A percentile compares a stretch with the other conserved stretches of the same genome.
phyloP scores from a whole-genome alignment of 2,113 vertebrate genomes.

The Stigmatopora nigra region DNA sequence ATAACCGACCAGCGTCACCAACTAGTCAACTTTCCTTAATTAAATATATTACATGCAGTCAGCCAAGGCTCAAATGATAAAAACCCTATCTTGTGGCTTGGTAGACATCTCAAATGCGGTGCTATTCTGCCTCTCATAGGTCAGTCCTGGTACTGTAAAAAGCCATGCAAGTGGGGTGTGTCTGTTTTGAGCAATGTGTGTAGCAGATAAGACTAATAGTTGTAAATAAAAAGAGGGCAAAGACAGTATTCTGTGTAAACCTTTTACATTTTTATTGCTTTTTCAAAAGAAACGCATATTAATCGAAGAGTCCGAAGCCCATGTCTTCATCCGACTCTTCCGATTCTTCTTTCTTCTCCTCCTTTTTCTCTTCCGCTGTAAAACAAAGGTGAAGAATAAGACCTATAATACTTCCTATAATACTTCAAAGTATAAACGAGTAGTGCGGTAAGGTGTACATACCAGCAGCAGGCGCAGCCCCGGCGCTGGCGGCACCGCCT shows the following conservation, averaged over 20 bases:
- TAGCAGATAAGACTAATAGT: not conserved
- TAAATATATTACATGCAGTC: too few relatives aligned
- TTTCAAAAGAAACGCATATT: constrained; percentile 56
- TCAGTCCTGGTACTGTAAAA: not conserved
- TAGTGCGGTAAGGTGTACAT: not conserved
- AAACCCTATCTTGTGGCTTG: too few relatives aligned
- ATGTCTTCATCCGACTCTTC: constrained; percentile 79
- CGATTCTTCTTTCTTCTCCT: constrained; percentile 79
- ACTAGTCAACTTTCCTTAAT: too few relatives aligned
- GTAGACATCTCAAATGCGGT: not conserved
- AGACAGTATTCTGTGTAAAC: constrained; percentile 34
- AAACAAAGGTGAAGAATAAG: not conserved
- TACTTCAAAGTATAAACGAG: not conserved
- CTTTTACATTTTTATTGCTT: constrained; percentile 72
- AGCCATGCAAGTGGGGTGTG: not conserved
- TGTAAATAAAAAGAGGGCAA: constrained; percentile 5
- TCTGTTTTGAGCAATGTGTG: not conserved
- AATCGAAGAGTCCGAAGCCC: constrained; percentile 81
- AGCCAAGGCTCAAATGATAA: too few relatives aligned
- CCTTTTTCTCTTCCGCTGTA: constrained; percentile 78
- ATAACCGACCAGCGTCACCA: too few relatives aligned
- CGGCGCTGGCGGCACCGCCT: constrained; percentile 52
- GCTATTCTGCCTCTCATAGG: not conserved
- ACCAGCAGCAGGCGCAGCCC: constrained; percentile 74
- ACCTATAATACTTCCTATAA: not conserved